Conservation (phyloP, 2,113 vertebrate genomes). For the Eira barbara region DNA sequence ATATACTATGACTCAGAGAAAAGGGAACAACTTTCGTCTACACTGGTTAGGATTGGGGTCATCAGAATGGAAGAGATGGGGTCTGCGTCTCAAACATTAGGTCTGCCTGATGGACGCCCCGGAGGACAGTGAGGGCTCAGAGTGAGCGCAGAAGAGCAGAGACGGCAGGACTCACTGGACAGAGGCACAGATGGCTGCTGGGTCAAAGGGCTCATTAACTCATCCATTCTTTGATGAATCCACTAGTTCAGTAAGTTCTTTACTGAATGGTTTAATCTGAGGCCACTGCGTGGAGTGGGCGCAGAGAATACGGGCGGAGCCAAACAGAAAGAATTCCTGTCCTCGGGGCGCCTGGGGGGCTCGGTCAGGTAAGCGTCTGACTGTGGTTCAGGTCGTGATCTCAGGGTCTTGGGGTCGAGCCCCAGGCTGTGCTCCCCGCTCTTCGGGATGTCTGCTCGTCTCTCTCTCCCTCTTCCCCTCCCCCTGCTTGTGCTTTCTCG, state of each 20-base stretch:
- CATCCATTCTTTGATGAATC: not conserved
- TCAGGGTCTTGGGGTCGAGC: not conserved
- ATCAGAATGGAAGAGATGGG: no score
- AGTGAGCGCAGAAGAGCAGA: not conserved
- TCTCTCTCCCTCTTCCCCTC: not conserved
- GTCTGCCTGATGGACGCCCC: fast-evolving
- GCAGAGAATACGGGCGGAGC: not conserved
- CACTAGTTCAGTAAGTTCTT: no score
- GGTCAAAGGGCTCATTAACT: not conserved
- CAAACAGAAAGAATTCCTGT: not conserved
- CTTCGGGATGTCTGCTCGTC: not conserved
- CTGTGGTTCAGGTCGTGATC: not conserved
- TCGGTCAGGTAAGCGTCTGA: not conserved
- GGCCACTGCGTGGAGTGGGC: fast-evolving
- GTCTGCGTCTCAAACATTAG: not conserved
- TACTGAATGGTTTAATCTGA: not conserved
- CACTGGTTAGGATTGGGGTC: not conserved
- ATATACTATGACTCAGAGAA: not conserved
- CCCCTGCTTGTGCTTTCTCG: not conserved
- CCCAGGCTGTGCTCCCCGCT: not conserved
- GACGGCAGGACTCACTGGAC: not conserved
- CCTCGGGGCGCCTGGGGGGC: not conserved
- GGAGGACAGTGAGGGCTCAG: fast-evolving
- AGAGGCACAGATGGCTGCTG: no score
- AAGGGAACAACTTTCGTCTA: no score